Conservation (phyloP, 2,797 vertebrate species). For the Xerus rutilus region DNA sequence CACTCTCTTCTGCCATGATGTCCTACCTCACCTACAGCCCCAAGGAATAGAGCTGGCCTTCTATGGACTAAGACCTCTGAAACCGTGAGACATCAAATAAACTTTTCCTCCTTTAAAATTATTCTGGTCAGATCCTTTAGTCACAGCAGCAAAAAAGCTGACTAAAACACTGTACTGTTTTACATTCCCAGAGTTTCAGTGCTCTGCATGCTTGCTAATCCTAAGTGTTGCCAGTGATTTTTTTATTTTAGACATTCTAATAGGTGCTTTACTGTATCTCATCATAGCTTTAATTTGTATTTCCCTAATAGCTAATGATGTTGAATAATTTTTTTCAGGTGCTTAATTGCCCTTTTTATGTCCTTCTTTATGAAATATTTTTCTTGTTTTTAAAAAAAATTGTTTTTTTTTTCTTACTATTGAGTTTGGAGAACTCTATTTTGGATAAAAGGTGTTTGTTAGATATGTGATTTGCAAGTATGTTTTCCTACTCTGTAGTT, state of each 20-base stretch:
- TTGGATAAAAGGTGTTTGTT: not conserved
- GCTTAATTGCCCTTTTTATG: not conserved
- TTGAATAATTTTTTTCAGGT: not conserved
- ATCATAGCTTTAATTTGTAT: not conserved
- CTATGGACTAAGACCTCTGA: no score
- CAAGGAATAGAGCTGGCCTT: no score
- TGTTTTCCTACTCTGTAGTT: not conserved
- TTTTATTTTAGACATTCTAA: not conserved
- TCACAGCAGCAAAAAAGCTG: no score
- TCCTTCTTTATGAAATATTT: not conserved
- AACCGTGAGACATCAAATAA: no score
- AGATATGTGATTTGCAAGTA: not conserved
- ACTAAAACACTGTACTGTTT: not conserved
- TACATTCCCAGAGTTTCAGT: not conserved
- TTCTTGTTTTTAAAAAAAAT: not conserved
- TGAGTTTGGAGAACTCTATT: not conserved
- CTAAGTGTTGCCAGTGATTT: not conserved
- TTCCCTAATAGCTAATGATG: not conserved
- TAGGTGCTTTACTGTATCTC: not conserved
- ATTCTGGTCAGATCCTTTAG: no score
- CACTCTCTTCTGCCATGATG: no score
- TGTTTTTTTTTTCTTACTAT: conserved; percentile 21
- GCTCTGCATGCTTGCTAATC: not conserved
- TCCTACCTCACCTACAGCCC: no score
- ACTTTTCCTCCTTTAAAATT: no score